Evolutionary conservation across 2,888 invertebrate genomes (phyloP), one percentile per base, ranked within the genome.

Genomic region (Crossocerus cetratus): DNA sequence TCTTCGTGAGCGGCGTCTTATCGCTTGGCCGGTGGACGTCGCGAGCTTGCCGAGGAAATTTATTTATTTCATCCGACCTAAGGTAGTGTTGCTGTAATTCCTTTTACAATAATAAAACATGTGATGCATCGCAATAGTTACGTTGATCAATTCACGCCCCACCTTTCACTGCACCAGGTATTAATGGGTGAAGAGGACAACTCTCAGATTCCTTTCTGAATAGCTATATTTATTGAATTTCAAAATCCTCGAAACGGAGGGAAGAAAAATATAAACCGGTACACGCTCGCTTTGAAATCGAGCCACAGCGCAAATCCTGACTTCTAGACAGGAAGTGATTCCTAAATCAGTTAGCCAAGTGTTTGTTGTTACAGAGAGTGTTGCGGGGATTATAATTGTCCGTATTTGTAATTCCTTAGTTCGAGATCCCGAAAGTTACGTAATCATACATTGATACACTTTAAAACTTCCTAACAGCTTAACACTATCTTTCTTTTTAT

Each of bases 51-150:
- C 42, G 56, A 68, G 68, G 45, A n/a, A 49, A 71, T 74, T 69
- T 76, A 81, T 81, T 81, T 81, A 81, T 81, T 81, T 78, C 55
- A n/a, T 49, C 65, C 59, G 49, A 72, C 69, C 42, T 76, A 56
- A 53, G 71, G 4, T 49, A 68, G 54, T 42, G 56, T 56, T 58
- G 69, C 57, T 78, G 72, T 81, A 81, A 73, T 69, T 78, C 63
- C 57, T 81, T 71, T 78, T 69, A 76, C 61, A 59, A n/a, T n/a
- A 76, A 81, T 78, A 74, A 81, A 76, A 61, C 42, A 69, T 74
- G 49, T 75, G 75, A 56, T 60, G 55, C 20, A 61, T 62, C 45
- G 63, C 68, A 61, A 21, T 16, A 16, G 4, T n/a, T n/a, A n/a
- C 8, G 32, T 32, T 32, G 32, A 11, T 32, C 8, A 32, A 32